Evolutionary conservation across 2,797 vertebrate species (phyloP).

Genomic region (Fringilla coelebs): DNA sequence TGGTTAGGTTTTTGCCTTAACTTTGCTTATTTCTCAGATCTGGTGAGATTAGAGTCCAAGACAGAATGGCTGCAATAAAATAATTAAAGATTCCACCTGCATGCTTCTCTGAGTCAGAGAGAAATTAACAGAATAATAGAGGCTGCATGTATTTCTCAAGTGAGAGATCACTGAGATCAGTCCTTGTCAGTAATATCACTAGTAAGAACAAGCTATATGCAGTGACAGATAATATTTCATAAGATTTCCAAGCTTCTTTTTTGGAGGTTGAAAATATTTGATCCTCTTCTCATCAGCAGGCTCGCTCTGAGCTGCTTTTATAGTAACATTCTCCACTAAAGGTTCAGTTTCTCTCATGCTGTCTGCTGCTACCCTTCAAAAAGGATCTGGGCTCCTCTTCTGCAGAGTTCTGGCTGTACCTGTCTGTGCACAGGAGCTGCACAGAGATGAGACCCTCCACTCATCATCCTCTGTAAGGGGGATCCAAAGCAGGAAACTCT

Average conservation of each 20-base stretch:
- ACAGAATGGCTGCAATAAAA: constrained; percentile 6
- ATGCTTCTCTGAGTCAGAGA: constrained; percentile 31
- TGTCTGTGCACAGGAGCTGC: neutral
- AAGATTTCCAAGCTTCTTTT: neutral
- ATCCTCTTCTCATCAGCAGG: neutral
- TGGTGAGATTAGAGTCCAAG: constrained; percentile 18
- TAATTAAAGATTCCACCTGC: constrained; percentile 19
- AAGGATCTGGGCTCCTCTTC: neutral
- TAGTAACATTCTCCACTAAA: neutral
- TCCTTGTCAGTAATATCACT: constrained; percentile 14
- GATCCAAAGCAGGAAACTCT: neutral
- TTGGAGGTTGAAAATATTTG: neutral
- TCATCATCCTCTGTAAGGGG: neutral
- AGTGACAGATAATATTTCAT: neutral
- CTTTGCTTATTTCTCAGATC: constrained; percentile 34
- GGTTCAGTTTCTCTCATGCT: neutral
- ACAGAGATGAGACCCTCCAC: neutral
- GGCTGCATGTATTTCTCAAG: constrained; percentile 26
- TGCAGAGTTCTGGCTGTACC: neutral
- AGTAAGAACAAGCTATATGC: neutral
- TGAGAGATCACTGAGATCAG: constrained; percentile 24
- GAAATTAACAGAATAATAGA: constrained; percentile 33
- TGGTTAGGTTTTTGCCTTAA: neutral
- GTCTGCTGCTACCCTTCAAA: neutral
- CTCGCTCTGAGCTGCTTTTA: neutral